Conservation (phyloP, 2,888 invertebrate genomes). For the Heliconius charithonia region DNA sequence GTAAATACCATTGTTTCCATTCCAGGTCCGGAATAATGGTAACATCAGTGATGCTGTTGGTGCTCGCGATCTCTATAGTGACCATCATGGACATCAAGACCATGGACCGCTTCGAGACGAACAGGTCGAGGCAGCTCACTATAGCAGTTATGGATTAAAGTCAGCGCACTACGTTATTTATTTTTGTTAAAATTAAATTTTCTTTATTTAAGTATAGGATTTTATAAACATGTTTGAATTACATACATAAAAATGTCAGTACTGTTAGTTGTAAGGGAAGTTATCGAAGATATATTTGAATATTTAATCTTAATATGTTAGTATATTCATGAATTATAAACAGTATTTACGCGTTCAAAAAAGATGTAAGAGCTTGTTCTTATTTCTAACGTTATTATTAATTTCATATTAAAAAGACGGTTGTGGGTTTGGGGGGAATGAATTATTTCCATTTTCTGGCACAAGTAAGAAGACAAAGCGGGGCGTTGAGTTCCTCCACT, state of each 20-base stretch:
- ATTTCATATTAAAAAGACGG: too few species aligned
- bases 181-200: background rate
- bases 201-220: too few species aligned
- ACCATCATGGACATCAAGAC: slow-evolving; percentile 97
- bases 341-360: too few species aligned
- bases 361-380: too few species aligned
- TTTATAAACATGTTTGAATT: too few species aligned
- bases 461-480: background rate
- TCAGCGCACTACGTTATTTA: background rate
- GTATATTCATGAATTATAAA: too few species aligned
- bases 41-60: slow-evolving; percentile 88
- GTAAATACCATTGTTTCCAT: background rate
- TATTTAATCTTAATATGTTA: too few species aligned
- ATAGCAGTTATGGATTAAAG: slow-evolving; percentile 89
- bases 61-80: slow-evolving; percentile 90
- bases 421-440: too few species aligned
- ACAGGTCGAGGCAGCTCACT: slow-evolving; percentile 95
- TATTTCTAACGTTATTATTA: too few species aligned
- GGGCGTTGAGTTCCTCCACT: background rate
- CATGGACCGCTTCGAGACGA: slow-evolving; percentile 98
- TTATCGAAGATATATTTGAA: background rate
- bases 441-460: too few species aligned
- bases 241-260: too few species aligned
- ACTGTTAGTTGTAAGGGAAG: too few species aligned
- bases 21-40: slow-evolving; percentile 91